Evolutionary conservation across 2,888 invertebrate genomes (phyloP).

Genomic region (Hoplodrina ambigua): DNA sequence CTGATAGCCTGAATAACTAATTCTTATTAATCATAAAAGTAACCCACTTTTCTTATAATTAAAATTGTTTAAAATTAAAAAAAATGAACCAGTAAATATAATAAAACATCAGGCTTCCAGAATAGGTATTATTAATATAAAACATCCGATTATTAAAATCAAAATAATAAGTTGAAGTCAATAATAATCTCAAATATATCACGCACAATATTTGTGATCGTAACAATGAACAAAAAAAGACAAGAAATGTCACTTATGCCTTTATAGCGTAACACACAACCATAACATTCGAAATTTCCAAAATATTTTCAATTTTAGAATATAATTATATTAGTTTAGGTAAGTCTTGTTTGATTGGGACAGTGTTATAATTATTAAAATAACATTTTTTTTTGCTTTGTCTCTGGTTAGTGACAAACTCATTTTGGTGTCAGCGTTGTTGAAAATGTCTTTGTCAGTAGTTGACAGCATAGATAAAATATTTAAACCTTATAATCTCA

Average conservation of each 20-base stretch:
- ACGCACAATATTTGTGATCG: conserved; percentile 84
- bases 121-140: conserved; percentile 35
- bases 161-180: conserved; percentile 26
- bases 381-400: neutral
- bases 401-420: neutral
- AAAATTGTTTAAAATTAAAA: neutral
- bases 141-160: conserved; percentile 31
- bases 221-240: conserved; percentile 61
- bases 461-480: neutral
- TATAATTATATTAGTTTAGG: conserved; percentile 51
- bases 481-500: neutral
- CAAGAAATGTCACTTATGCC: conserved; percentile 74
- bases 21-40: neutral
- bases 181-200: conserved; percentile 59
- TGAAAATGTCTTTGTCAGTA: neutral
- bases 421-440: neutral
- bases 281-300: conserved; percentile 62
- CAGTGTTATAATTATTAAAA: neutral
- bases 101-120: conserved; percentile 46
- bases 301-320: conserved; percentile 74
- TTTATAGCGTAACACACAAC: conserved; percentile 64
- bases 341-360: conserved; percentile 59
- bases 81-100: conserved; percentile 1
- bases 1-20: conserved; percentile 35
- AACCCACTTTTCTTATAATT: neutral